Percentiles rank a stretch among this genome's conserved stretches.
phyloP scores from a whole-genome alignment of 2,888 invertebrate genomes.

The Mycogona germanica region DNA sequence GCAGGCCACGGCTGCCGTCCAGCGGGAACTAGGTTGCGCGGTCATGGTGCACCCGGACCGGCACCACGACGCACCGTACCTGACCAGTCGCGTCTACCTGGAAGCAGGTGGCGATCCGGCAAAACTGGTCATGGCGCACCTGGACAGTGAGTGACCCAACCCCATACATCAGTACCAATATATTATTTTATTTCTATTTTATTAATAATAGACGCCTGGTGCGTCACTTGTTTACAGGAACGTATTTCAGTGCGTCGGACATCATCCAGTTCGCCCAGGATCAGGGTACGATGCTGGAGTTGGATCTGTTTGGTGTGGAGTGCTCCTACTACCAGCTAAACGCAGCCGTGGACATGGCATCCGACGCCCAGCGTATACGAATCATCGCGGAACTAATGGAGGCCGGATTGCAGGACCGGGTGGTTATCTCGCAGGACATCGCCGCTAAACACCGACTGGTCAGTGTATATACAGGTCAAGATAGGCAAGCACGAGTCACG shows the following conservation, averaged over 20 bases:
- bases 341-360: conserved; percentile 54
- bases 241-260: too few relatives aligned
- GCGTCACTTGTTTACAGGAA: not conserved
- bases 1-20: conserved; percentile 53
- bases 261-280: conserved; percentile 44
- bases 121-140: conserved; percentile 68
- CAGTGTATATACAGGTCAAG: too few relatives aligned
- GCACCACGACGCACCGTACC: conserved; percentile 52
- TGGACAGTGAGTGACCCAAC: conserved; percentile 48
- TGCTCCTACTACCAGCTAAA: conserved; percentile 61
- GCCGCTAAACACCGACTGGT: conserved; percentile 76
- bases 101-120: conserved; percentile 62
- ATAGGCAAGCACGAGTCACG: too few relatives aligned
- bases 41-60: conserved; percentile 74
- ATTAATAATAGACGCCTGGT: too few relatives aligned
- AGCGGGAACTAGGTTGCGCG: conserved; percentile 51
- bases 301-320: conserved; percentile 68
- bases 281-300: conserved; percentile 50
- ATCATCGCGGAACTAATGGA: conserved; percentile 46
- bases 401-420: conserved; percentile 47
- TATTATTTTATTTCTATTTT: too few relatives aligned
- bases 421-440: conserved; percentile 68
- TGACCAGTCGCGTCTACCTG: conserved; percentile 57
- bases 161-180: too few relatives aligned
- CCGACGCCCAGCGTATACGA: conserved; percentile 59